Evolutionary conservation across 2,797 vertebrate species (phyloP).

Genomic region (Pangasius macronema): DNA sequence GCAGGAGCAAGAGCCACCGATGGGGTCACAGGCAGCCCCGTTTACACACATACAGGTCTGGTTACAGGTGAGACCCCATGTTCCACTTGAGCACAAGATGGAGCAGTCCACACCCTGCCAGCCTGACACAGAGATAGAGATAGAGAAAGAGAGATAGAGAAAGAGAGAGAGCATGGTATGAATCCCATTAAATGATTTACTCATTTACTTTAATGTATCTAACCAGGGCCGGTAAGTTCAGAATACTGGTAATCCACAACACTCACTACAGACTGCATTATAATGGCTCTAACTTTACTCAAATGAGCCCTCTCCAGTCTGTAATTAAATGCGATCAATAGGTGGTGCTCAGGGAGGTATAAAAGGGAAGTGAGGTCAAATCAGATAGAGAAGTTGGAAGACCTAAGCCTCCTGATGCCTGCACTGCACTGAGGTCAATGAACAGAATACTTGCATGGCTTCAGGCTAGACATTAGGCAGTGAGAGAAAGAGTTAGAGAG

Average conservation of each 20-base stretch:
- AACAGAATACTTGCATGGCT: slow-evolving; percentile 59
- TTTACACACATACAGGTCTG: slow-evolving; percentile 87
- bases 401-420: slow-evolving; percentile 39
- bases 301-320: slow-evolving; percentile 32
- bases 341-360: slow-evolving; percentile 5
- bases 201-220: slow-evolving; percentile 15
- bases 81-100: slow-evolving; percentile 87
- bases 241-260: slow-evolving; percentile 28
- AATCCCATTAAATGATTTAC: slow-evolving; percentile 6
- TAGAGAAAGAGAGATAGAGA: neutral
- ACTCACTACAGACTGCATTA: neutral
- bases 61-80: slow-evolving; percentile 91
- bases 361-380: slow-evolving; percentile 45
- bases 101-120: slow-evolving; percentile 95
- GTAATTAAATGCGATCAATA: slow-evolving; percentile 48
- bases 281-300: slow-evolving; percentile 14
- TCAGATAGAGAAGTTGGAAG: slow-evolving; percentile 30
- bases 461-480: slow-evolving; percentile 49
- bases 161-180: neutral
- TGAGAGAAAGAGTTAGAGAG: slow-evolving; percentile 36
- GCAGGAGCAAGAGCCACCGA: slow-evolving; percentile 87
- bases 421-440: slow-evolving; percentile 50
- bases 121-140: slow-evolving; percentile 69
- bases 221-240: neutral
- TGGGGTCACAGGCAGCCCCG: slow-evolving; percentile 86